Percentiles rank a stretch among this genome's conserved stretches.
phyloP scores from a whole-genome alignment of 2,113 vertebrate genomes.

The Petaurus breviceps region DNA sequence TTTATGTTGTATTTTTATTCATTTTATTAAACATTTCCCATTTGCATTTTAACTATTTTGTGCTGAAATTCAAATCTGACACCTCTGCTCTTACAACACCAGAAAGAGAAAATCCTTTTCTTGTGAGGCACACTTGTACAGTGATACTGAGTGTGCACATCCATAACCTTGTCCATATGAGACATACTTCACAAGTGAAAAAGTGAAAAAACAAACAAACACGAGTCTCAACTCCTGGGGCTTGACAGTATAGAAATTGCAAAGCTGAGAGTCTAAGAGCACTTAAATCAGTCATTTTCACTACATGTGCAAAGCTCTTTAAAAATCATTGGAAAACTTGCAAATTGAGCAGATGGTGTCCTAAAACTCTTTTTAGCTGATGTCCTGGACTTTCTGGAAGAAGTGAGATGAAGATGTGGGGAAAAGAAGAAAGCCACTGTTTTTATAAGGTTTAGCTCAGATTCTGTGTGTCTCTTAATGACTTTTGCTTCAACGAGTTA shows the following conservation, averaged over 20 bases:
- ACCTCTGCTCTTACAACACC: background rate
- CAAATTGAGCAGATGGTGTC: background rate
- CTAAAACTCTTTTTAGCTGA: conserved; percentile 1
- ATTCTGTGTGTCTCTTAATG: background rate
- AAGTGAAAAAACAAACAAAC: background rate
- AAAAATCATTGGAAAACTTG: background rate
- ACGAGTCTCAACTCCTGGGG: background rate
- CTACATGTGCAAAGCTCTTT: background rate
- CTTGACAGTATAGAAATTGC: conserved; percentile 3
- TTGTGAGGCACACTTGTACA: background rate
- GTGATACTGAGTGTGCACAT: background rate
- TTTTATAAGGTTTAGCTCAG: background rate
- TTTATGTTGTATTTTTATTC: background rate
- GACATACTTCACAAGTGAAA: background rate
- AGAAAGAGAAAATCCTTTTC: background rate
- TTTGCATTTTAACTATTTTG: background rate
- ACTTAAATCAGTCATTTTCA: conserved; percentile 2
- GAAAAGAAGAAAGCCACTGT: background rate
- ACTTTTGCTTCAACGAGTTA: background rate
- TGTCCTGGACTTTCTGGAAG: background rate
- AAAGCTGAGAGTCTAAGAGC: conserved; percentile 13
- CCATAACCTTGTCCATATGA: background rate
- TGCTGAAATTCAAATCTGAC: background rate
- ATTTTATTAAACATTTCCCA: background rate
- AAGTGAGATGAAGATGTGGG: background rate